These are phyloP conservation scores for Prolemur simus DNA, from an alignment of 2,113 vertebrate species.

Conservation along the genomic window DNA sequence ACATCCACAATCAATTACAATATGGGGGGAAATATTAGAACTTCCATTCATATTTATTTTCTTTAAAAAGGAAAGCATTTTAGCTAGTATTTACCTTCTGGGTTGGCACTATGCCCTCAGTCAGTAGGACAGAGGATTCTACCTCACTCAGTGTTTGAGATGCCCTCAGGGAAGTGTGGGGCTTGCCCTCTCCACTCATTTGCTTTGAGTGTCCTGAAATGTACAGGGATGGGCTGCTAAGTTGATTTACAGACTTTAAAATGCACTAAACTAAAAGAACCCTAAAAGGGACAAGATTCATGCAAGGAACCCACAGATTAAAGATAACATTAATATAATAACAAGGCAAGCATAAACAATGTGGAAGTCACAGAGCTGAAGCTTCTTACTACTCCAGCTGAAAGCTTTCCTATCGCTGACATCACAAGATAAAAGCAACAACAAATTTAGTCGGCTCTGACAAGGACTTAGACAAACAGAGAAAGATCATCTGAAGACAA, in stretches of 20 bases:
- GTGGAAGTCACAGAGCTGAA: neutral
- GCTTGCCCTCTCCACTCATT: neutral
- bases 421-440: neutral
- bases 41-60: neutral
- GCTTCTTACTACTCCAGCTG: neutral
- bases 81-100: neutral
- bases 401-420: neutral
- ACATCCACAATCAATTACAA: neutral
- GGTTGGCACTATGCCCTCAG: neutral
- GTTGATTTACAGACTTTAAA: neutral
- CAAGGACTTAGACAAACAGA: conserved; percentile 17
- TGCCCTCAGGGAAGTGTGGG: neutral
- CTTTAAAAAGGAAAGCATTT: neutral
- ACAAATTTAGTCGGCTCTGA: conserved; percentile 10
- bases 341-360: neutral
- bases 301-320: neutral
- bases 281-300: neutral
- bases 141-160: neutral
- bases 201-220: neutral
- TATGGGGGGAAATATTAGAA: neutral
- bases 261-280: neutral
- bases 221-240: neutral
- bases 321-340: neutral
- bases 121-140: neutral
- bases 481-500: neutral